A percentile compares a stretch with the other conserved stretches of the same genome.
Conservation (phyloP, 2,797 vertebrate genomes). For the Acanthiza pusilla region DNA sequence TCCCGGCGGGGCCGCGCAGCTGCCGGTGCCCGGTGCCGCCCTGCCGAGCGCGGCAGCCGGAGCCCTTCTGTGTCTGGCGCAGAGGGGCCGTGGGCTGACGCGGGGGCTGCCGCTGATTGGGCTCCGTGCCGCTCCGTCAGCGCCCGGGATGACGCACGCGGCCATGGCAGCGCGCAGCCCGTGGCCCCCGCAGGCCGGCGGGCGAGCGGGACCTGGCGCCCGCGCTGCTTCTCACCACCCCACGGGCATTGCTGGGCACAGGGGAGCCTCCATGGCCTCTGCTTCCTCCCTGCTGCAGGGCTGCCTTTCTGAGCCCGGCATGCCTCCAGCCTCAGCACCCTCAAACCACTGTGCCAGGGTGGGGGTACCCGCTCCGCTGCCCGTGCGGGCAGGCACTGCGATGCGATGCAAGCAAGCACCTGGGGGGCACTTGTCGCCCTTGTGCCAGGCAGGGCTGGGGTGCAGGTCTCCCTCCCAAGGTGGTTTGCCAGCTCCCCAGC, state of each 20-base stretch:
- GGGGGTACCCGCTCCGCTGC: accelerated
- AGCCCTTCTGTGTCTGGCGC: not conserved
- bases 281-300: accelerated
- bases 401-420: accelerated
- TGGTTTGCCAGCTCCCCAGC: accelerated
- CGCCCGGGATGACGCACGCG: not conserved
- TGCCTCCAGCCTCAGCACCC: not conserved
- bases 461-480: not conserved
- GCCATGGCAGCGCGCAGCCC: not conserved
- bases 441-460: not conserved
- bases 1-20: not conserved
- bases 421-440: too few relatives aligned
- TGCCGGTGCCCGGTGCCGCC: not conserved
- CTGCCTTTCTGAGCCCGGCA: accelerated
- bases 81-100: constrained; percentile 13
- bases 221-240: not conserved
- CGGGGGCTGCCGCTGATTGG: constrained; percentile 3
- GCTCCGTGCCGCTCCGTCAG: not conserved
- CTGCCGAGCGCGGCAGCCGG: not conserved
- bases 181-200: not conserved
- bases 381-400: accelerated
- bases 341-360: accelerated
- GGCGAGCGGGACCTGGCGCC: not conserved
- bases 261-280: accelerated
- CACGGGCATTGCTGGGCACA: accelerated